phyloP scores from a whole-genome alignment of 2,888 invertebrate genomes.

The Fragum whitleyi region DNA sequence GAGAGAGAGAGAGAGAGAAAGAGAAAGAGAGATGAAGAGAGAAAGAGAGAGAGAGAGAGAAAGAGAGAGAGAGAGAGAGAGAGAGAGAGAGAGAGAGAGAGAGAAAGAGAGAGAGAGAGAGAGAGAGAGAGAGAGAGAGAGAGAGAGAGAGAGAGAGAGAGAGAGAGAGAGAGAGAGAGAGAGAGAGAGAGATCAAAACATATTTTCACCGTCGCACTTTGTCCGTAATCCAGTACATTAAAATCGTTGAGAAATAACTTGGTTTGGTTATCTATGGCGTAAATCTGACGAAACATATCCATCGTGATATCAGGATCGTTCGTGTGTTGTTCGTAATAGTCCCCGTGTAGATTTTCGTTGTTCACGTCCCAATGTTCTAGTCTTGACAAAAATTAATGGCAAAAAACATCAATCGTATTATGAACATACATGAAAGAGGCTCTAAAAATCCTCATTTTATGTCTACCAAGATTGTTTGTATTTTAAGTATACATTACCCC shows the following conservation, averaged over 20 bases:
- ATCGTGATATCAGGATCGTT: conserved; percentile 66
- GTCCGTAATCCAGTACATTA: conserved; percentile 22
- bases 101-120: conserved; percentile 7
- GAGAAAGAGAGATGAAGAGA: conserved; percentile 2
- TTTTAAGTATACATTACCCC: too few relatives aligned
- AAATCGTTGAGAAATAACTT: conserved; percentile 76
- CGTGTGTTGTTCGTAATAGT: conserved; percentile 69
- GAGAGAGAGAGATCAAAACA: background rate
- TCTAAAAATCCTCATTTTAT: too few relatives aligned
- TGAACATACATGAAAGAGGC: too few relatives aligned
- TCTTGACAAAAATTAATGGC: conserved; percentile 61
- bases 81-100: conserved; percentile 9
- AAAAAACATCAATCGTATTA: too few relatives aligned
- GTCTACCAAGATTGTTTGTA: too few relatives aligned
- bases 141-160: background rate
- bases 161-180: background rate
- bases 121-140: background rate
- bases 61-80: conserved; percentile 18
- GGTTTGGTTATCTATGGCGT: conserved; percentile 62
- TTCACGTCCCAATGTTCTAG: conserved; percentile 78
- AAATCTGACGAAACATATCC: conserved; percentile 71
- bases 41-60: background rate
- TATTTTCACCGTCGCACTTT: conserved; percentile 4
- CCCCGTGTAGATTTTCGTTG: conserved; percentile 75
- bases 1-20: background rate